A percentile compares a stretch with the other conserved stretches of the same genome.
Evolutionary conservation across 2,113 vertebrate genomes (phyloP).

Genomic region (Erythrocebus patas): DNA sequence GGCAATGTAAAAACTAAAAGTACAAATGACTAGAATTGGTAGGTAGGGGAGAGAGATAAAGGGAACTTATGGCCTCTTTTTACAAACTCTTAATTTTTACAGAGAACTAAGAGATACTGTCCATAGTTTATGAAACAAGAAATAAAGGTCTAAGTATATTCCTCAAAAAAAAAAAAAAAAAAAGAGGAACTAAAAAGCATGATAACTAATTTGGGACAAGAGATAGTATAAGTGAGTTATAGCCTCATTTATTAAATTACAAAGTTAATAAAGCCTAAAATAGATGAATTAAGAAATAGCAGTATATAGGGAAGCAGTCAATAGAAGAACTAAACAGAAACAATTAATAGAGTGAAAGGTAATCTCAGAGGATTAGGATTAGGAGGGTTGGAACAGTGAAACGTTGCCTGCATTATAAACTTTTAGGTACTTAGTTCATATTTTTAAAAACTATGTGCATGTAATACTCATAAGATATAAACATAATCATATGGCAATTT

Average conservation of each 20-base stretch:
- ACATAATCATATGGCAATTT: not conserved
- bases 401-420: not conserved
- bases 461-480: slow-evolving; percentile 10
- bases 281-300: slow-evolving; percentile 19
- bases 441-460: not conserved
- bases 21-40: slow-evolving; percentile 4
- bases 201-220: not conserved
- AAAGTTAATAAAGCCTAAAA: slow-evolving; percentile 35
- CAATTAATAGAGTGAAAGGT: not conserved
- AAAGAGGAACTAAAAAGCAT: not conserved
- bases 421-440: slow-evolving; percentile 29
- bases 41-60: slow-evolving; percentile 8
- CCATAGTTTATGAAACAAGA: slow-evolving; percentile 2
- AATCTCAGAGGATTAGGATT: slow-evolving; percentile 29
- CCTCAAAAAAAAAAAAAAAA: not conserved
- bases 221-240: slow-evolving; percentile 27
- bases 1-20: slow-evolving; percentile 32
- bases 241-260: not conserved
- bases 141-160: slow-evolving; percentile 28
- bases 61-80: not conserved
- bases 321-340: slow-evolving; percentile 38
- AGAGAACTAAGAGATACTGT: not conserved
- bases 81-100: not conserved
- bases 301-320: not conserved
- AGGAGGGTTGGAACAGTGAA: not conserved